Evolutionary conservation across 2,113 vertebrate genomes (phyloP).

Genomic region (Holacanthus passer): DNA sequence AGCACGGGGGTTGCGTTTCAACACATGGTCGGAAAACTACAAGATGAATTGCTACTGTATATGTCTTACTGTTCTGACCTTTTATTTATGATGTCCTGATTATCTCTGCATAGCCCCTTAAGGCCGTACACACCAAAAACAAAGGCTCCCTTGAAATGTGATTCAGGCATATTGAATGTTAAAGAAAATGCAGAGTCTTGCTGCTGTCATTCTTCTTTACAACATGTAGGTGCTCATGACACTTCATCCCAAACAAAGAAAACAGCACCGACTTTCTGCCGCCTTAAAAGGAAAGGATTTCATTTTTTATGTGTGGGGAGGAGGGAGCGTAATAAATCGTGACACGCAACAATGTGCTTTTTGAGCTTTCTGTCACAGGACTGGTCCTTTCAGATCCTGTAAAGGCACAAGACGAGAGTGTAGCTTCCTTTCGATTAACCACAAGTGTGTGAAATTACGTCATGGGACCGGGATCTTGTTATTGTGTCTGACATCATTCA

Average conservation of each 20-base stretch:
- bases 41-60: conserved; percentile 3
- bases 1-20: conserved; percentile 29
- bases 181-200: not conserved
- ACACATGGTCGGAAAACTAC: not conserved
- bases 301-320: not conserved
- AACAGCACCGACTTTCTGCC: not conserved
- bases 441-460: conserved; percentile 58
- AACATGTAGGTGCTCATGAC: conserved; percentile 43
- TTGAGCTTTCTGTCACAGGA: conserved; percentile 22
- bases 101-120: conserved; percentile 5
- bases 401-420: conserved; percentile 29
- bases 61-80: not conserved
- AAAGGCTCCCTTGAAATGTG: conserved; percentile 20
- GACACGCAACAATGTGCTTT: not conserved
- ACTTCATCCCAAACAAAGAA: conserved; percentile 48
- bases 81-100: conserved; percentile 14
- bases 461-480: conserved; percentile 56
- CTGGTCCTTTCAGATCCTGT: not conserved
- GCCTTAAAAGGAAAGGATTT: conserved; percentile 19
- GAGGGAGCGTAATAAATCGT: conserved; percentile 20
- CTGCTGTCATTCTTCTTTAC: conserved; percentile 11
- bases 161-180: conserved; percentile 25
- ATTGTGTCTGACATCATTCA: conserved; percentile 55
- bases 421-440: conserved; percentile 53
- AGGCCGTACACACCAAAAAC: conserved; percentile 4